phyloP scores from a whole-genome alignment of 2,888 invertebrate species.

The Ctena decussata region DNA sequence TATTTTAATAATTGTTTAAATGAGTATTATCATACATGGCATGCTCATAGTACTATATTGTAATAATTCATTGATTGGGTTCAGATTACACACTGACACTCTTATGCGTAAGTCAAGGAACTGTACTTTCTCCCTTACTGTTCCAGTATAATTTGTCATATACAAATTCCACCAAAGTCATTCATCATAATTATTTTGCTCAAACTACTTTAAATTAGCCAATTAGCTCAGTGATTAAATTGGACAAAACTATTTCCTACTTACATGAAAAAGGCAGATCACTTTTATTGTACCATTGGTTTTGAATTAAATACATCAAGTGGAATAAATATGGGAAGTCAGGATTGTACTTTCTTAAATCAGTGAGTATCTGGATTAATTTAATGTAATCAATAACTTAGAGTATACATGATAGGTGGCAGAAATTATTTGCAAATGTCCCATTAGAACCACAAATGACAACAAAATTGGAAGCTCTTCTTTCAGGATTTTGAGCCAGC shows the following conservation, averaged over 20 bases:
- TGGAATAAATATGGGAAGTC: background rate
- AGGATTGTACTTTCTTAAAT: background rate
- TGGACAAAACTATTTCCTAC: background rate
- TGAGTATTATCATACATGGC: background rate
- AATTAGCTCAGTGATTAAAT: background rate
- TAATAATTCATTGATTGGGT: background rate
- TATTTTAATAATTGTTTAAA: background rate
- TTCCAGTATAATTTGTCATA: background rate
- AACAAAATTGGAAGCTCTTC: no score
- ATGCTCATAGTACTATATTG: background rate
- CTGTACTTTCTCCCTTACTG: background rate
- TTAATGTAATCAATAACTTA: no score
- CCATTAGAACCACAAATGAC: no score
- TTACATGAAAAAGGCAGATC: background rate
- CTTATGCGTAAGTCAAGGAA: background rate
- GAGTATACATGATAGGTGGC: no score
- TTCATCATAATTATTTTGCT: slow-evolving; percentile 2
- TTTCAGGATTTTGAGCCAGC: no score
- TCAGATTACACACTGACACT: background rate
- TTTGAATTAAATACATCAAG: background rate
- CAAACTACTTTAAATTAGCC: background rate
- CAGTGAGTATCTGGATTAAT: no score
- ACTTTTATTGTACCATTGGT: background rate
- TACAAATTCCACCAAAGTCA: background rate
- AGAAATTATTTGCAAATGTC: no score